Conservation (phyloP, 2,888 invertebrate species). For the Bibio marci region DNA sequence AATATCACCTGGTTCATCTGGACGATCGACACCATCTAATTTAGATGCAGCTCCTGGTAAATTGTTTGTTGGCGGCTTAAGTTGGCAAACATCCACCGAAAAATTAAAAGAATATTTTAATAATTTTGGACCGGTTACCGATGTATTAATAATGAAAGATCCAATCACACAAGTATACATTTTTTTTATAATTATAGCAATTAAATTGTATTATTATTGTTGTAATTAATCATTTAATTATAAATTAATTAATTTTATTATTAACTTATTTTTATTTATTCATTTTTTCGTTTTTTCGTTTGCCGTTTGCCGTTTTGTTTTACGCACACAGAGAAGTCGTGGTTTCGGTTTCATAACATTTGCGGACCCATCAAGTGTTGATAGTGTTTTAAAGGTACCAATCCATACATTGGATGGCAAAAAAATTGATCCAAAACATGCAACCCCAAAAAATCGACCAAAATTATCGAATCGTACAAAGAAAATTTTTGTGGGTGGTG, state of each 20-base stretch:
- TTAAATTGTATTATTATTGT: conserved; percentile 5
- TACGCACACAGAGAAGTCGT: conserved; percentile 64
- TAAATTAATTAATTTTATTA: conserved; percentile 1
- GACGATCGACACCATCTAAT: conserved; percentile 53
- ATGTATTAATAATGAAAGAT: conserved; percentile 88
- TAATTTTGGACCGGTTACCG: conserved; percentile 80
- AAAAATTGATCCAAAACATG: conserved; percentile 88
- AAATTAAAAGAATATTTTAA: conserved; percentile 85
- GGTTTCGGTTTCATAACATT: conserved; percentile 89
- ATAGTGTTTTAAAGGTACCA: conserved; percentile 78
- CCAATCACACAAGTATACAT: conserved; percentile 72
- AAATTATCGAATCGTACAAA: conserved; percentile 74
- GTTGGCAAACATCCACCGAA: conserved; percentile 86
- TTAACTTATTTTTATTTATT: conserved; percentile 4
- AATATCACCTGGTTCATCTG: conserved; percentile 47
- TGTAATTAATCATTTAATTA: background rate
- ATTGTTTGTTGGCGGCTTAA: conserved; percentile 78
- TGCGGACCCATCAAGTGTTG: conserved; percentile 76
- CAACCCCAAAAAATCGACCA: conserved; percentile 78
- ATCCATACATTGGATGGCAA: conserved; percentile 84
- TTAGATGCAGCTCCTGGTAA: conserved; percentile 55
- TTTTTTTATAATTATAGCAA: conserved; percentile 5
- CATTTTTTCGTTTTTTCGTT: conserved; percentile 9
- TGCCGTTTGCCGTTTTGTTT: conserved; percentile 21
- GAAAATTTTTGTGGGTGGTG: conserved; percentile 85